Evolutionary conservation across 2,888 invertebrate species (phyloP), one percentile per base, ranked within the genome.

Genomic region (Willowsia nigromaculata): DNA sequence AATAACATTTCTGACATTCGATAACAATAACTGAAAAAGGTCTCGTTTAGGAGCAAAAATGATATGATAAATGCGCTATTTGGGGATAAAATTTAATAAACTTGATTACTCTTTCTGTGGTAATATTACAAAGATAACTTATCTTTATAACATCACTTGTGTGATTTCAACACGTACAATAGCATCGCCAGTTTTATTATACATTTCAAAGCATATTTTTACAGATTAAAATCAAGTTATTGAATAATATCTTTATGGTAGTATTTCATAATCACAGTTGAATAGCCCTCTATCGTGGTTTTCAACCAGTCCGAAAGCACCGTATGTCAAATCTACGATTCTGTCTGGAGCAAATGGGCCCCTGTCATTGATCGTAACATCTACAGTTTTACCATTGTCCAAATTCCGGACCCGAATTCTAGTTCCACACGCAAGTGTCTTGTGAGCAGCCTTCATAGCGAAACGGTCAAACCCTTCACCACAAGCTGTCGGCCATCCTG

Each of bases 241-340:
- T n/a, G n/a, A n/a, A n/a, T n/a, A 37, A 37, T 9, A 37, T 37
- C 9, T 37, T 47, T 47, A 47, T 7, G 6, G 6, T 22, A 89
- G 5, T 22, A 91, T 78, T 56, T 82, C 53, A 53, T 90, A 90
- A 40, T 90, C 85, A 65, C 91, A 91, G 11, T 82, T 87, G 65
- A 90, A 83, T 13, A 90, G 80, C 27, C 92, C 92, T 25, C 89
- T 78, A 33, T 89, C 90, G 25, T 50, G 81, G 47, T 91, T 62
- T 30, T 90, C 91, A 33, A 92, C 82, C 0, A n/a, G 13, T 1
- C 85, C 90, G 47, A 91, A 92, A 0, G 92, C 91, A 2, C 87
- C 91, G 18, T 78, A 91, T n/a, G 91, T 92, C 30, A 92, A 74
- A 47, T 92, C 92, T 13, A 92, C 81, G 83, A 92, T 91, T 56